phyloP scores from a whole-genome alignment of 2,888 invertebrate genomes.

The Parasteatoda lunata region DNA sequence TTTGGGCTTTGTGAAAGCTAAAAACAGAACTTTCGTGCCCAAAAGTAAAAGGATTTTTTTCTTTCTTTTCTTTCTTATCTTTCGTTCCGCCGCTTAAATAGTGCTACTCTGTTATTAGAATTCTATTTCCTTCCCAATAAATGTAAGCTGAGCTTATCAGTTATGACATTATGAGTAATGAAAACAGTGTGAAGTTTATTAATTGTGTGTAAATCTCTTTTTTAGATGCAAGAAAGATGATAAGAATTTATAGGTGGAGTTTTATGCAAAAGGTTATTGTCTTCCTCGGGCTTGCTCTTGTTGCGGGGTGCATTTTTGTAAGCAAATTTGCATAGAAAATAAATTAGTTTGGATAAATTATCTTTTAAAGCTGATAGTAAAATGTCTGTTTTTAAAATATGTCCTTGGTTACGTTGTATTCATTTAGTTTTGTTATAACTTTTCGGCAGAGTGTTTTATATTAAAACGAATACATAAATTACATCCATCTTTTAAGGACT shows the following conservation, averaged over 20 bases:
- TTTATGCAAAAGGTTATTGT: neutral
- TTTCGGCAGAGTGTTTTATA: no score
- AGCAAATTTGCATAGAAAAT: no score
- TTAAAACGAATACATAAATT: no score
- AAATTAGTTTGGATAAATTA: no score
- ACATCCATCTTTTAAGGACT: no score
- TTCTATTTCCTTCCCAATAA: conserved; percentile 32
- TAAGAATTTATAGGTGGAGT: neutral
- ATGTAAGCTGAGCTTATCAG: neutral
- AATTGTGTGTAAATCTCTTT: conserved; percentile 1
- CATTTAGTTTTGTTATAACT: no score
- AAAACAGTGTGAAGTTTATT: neutral
- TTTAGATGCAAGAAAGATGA: neutral
- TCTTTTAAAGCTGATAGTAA: no score
- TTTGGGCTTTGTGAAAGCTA: neutral
- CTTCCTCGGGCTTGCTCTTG: neutral
- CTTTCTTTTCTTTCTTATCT: conserved; percentile 1
- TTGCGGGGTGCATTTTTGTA: no score
- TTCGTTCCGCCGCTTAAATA: neutral
- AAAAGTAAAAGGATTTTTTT: neutral
- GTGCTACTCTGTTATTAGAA: conserved; percentile 33
- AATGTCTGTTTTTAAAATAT: no score
- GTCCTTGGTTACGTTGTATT: no score
- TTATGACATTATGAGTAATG: conserved; percentile 1
- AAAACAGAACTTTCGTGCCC: conserved; percentile 8